Conservation (phyloP, 1,140 invertebrate genomes). For the Grapholita molesta region DNA sequence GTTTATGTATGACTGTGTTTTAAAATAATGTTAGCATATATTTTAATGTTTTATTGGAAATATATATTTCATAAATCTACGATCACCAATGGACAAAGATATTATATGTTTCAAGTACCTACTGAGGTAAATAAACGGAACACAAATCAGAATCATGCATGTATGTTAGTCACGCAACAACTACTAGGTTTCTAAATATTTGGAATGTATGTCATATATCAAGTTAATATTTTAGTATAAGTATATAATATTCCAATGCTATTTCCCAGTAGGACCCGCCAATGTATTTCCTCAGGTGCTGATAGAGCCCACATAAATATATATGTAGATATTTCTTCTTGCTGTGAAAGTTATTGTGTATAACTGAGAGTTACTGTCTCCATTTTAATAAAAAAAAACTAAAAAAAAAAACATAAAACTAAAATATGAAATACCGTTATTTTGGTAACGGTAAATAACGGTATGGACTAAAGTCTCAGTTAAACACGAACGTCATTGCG, state of each 20-base stretch:
- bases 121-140: slow-evolving; percentile 1
- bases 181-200: background rate
- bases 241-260: slow-evolving; percentile 9
- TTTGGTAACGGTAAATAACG: background rate
- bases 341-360: background rate
- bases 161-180: slow-evolving; percentile 23
- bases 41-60: background rate
- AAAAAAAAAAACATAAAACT: background rate
- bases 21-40: background rate
- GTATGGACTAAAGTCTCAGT: background rate
- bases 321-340: slow-evolving; percentile 6
- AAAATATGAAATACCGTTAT: background rate
- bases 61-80: background rate
- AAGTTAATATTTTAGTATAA: slow-evolving; percentile 14
- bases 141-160: slow-evolving; percentile 10
- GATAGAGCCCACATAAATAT: slow-evolving; percentile 10
- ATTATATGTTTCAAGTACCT: background rate
- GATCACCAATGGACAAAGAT: background rate
- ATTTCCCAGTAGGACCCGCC: slow-evolving; percentile 1
- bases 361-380: background rate
- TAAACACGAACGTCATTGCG: background rate
- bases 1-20: background rate
- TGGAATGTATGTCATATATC: background rate
- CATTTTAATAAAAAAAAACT: background rate
- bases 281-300: slow-evolving; percentile 11